phyloP scores from a whole-genome alignment of 2,797 vertebrate species.

The Astyanax mexicanus region DNA sequence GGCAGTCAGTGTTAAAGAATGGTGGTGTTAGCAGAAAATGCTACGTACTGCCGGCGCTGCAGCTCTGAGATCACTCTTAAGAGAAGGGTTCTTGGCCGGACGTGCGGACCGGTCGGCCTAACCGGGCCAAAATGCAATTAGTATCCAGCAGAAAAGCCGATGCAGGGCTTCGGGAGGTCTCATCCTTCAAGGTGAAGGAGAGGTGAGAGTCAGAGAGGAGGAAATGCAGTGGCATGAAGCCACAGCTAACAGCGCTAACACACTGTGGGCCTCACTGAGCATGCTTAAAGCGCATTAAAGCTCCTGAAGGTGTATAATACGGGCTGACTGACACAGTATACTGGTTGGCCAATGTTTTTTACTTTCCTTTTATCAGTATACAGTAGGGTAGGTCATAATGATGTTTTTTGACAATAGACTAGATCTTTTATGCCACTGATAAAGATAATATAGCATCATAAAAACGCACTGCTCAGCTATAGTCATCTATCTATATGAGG shows the following conservation, averaged over 20 bases:
- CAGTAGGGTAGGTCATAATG: too few species aligned
- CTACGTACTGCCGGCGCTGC: conserved; percentile 24
- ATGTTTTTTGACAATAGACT: too few species aligned
- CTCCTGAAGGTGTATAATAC: not conserved
- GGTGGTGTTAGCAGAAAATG: conserved; percentile 29
- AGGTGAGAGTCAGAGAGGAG: conserved; percentile 25
- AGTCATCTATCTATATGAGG: too few species aligned
- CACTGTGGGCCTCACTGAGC: conserved; percentile 33
- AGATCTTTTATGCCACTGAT: too few species aligned
- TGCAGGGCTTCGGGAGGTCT: conserved; percentile 48
- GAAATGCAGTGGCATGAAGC: conserved; percentile 37
- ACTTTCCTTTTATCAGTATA: too few species aligned
- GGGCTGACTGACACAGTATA: not conserved
- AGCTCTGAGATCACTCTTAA: conserved; percentile 42
- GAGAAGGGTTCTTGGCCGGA: conserved; percentile 46
- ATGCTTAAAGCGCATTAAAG: conserved; percentile 45
- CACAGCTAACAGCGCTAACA: conserved; percentile 24
- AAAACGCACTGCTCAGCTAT: too few species aligned
- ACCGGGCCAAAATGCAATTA: conserved; percentile 55
- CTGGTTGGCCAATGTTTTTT: not conserved
- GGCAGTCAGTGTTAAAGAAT: not conserved
- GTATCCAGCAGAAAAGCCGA: conserved; percentile 50
- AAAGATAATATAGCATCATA: too few species aligned
- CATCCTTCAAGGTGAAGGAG: conserved; percentile 54
- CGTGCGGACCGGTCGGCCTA: conserved; percentile 33